phyloP scores from a whole-genome alignment of 2,113 vertebrate genomes.

The Brienomyrus brachyistius region DNA sequence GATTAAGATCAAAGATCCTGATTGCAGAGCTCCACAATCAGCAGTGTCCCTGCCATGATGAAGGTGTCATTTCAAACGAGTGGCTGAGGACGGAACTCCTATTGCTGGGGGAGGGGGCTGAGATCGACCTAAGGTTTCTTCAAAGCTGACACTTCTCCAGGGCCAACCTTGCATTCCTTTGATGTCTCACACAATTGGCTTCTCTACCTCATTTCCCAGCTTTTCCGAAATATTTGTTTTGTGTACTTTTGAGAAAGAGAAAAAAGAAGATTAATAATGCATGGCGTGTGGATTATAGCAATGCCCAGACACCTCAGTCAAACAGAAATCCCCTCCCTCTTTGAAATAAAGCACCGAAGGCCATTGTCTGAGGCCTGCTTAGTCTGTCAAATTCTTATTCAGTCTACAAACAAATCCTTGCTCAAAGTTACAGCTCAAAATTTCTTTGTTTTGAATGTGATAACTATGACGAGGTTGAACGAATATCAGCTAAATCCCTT shows the following conservation, averaged over 20 bases:
- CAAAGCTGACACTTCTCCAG: slow-evolving; percentile 3
- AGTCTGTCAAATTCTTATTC: not conserved
- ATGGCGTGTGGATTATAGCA: slow-evolving; percentile 5
- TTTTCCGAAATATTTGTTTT: slow-evolving; percentile 10
- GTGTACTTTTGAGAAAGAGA: not conserved
- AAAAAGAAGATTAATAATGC: slow-evolving; percentile 22
- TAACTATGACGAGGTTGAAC: not conserved
- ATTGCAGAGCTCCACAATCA: slow-evolving; percentile 16
- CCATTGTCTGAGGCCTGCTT: not conserved
- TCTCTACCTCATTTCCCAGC: slow-evolving; percentile 1
- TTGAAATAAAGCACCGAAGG: not conserved
- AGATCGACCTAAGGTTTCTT: slow-evolving; percentile 13
- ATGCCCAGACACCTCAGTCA: not conserved
- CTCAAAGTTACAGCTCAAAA: not conserved
- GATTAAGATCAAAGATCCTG: slow-evolving; percentile 21
- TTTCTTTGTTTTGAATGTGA: not conserved
- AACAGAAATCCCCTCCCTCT: not conserved
- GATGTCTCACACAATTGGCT: slow-evolving; percentile 8
- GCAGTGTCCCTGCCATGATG: slow-evolving; percentile 9
- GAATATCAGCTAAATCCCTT: not conserved
- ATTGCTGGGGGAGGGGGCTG: not conserved
- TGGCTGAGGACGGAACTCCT: slow-evolving; percentile 7
- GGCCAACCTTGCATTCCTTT: slow-evolving; percentile 12
- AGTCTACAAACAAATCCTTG: not conserved
- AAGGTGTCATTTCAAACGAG: slow-evolving; percentile 23